Base-by-base conservation (phyloP, 2,113 vertebrate species). In the Monopterus albus region DNA sequence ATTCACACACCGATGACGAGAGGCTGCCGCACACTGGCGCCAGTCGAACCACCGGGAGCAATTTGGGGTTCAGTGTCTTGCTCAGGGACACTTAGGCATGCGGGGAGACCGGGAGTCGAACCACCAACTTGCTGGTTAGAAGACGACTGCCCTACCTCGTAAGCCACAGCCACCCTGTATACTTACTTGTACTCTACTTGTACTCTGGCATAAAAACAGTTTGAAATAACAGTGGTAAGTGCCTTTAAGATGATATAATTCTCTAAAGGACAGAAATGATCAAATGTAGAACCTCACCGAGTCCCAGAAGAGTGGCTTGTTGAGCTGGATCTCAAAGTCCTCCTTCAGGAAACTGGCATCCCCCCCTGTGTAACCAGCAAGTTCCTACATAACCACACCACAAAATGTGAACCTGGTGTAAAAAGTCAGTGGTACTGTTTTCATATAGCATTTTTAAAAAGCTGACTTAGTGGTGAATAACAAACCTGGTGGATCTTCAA, bases 331-430 rank as follows among this genome's bases (percentile, higher is more conserved):
- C 79, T 99, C 97, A 83, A 99, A 96, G 42, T 98, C 97, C 56
- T 99, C 98, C 39, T 99, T 99, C 1, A 99, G 78, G 88, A 98
- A 99, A 71, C 91, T 95, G 86, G 96, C 96, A 0, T 99, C 96
- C 50, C 97, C 98, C 1, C 97, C 98, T 0, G 94, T 94, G 83
- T 96, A 99, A 56, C 98, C 98, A 1, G 98, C 96, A 75, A 99
- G 70, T 59, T 99, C 98, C 98, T 99, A 79, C 2, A 79, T 28
- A 59, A 59, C 5, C 47, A 73, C 3, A 60, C 58, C 55, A 31
- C 0, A 7, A n/a, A n/a, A n/a, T 31, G 2, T 68, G 13, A 61
- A 7, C 47, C 26, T 20, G 18, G 20, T n/a, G 21, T 13, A 17
- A 14, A 15, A 17, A n/a, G 14, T 13, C 6, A 20, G 6, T 25